Conservation (phyloP, 2,797 vertebrate species). For the Sylvia borin region DNA sequence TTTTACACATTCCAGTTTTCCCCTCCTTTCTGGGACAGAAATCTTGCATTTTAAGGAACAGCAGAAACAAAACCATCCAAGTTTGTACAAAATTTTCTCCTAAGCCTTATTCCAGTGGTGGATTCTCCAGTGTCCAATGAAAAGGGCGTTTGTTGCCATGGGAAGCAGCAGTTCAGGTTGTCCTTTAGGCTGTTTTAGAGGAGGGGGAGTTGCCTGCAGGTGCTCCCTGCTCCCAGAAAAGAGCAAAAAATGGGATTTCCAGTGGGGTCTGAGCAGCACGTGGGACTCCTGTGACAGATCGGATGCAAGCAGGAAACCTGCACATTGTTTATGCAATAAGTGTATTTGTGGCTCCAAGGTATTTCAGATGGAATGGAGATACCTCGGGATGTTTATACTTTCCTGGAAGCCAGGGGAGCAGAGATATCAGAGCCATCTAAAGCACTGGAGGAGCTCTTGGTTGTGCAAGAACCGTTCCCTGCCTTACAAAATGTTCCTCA, state of each 20-base stretch:
- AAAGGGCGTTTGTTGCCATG: fast-evolving
- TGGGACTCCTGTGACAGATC: fast-evolving
- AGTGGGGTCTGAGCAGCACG: not conserved
- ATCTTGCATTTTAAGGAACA: not conserved
- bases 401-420: conserved; percentile 41
- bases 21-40: not conserved
- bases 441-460: not conserved
- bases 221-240: not conserved
- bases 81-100: not conserved
- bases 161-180: not conserved
- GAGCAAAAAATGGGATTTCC: not conserved
- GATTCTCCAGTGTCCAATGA: not conserved
- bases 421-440: conserved; percentile 56
- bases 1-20: not conserved
- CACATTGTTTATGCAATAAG: not conserved
- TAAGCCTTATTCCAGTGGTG: not conserved
- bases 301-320: not conserved
- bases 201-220: not conserved
- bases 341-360: conserved; percentile 24
- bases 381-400: conserved; percentile 35
- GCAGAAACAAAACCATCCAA: not conserved
- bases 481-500: not conserved
- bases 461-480: conserved; percentile 30
- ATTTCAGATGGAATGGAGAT: conserved; percentile 59
- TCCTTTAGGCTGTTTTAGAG: not conserved